Evolutionary conservation across 2,797 vertebrate species (phyloP), one percentile per base, ranked within the genome.

Genomic region (Neosilurus hyrtlii): DNA sequence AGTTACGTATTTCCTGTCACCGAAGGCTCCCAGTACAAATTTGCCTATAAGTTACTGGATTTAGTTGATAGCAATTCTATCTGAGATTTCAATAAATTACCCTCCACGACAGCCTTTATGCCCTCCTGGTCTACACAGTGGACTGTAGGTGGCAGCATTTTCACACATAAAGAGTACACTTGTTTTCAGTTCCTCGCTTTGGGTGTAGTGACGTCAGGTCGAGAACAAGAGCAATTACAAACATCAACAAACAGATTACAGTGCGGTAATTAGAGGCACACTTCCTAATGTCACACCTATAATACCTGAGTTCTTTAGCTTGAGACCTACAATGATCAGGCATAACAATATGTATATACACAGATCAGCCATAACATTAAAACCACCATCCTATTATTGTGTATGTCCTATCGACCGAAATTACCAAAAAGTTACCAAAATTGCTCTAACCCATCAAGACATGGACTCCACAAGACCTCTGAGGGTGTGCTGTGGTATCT

Each of bases 91-190:
- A 68, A 5, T 2, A 35, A 43, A 57, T 56, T 4, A 6, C 37
- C 30, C 56, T 76, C 6, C 9, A 59, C 15, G 18, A 57, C 15
- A 22, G 10, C 18, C 61, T 43, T 12, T 30, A 79, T 54, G 8
- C 71, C 35, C 22, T 22, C 20, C 6, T 10, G 26, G 78, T 71
- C 18, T 56, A 59, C 14, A 24, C 0, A 56, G 24, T 68, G 78
- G 81, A 43, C 89, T 88, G 82, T 72, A 90, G 88, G 76, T 86
- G 88, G 85, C 82, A 66, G 65, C 80, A 83, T 24, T 81, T 20
- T 78, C 49, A 57, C 6, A 73, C 20, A 18, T 49, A 68, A 2
- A 8, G 18, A 35, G 12, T 18, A 70, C 52, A 30, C 12, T 30
- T 66, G 72, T 43, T 68, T 82, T 57, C 4, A 67, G 10, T 65